Evolutionary conservation across 2,888 invertebrate genomes (phyloP).

Genomic region (Subacronicta megacephala): DNA sequence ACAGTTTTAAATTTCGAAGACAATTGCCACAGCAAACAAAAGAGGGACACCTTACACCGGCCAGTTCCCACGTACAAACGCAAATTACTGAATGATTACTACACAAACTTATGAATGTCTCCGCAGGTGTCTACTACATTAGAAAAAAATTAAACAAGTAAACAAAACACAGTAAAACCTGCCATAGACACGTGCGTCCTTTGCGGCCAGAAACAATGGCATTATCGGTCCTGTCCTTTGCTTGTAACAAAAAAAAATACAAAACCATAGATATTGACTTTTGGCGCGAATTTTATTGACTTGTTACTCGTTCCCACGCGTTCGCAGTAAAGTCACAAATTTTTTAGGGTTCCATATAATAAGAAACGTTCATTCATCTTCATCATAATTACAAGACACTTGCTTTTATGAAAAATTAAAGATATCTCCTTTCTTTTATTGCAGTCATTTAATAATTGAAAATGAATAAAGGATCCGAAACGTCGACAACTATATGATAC

Average conservation of each 20-base stretch:
- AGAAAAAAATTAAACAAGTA: constrained; percentile 67
- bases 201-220: constrained; percentile 85
- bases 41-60: constrained; percentile 52
- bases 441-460: background rate
- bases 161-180: constrained; percentile 79
- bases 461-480: too few relatives aligned
- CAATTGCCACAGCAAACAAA: constrained; percentile 52
- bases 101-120: constrained; percentile 73
- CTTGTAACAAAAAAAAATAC: constrained; percentile 63
- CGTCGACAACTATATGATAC: too few relatives aligned
- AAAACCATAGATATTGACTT: constrained; percentile 67
- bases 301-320: constrained; percentile 75
- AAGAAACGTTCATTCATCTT: constrained; percentile 34
- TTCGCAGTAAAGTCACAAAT: constrained; percentile 20
- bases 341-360: constrained; percentile 44
- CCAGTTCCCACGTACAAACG: constrained; percentile 66
- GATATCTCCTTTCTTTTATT: constrained; percentile 6
- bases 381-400: constrained; percentile 30
- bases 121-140: constrained; percentile 81
- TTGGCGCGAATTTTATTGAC: constrained; percentile 73
- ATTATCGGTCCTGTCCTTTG: constrained; percentile 63
- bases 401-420: constrained; percentile 2
- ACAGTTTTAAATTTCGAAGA: constrained; percentile 42
- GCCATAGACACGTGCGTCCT: constrained; percentile 83
- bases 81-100: constrained; percentile 70